Base-by-base conservation (phyloP, 2,888 invertebrate species). In the Drosophila melanocephala region DNA sequence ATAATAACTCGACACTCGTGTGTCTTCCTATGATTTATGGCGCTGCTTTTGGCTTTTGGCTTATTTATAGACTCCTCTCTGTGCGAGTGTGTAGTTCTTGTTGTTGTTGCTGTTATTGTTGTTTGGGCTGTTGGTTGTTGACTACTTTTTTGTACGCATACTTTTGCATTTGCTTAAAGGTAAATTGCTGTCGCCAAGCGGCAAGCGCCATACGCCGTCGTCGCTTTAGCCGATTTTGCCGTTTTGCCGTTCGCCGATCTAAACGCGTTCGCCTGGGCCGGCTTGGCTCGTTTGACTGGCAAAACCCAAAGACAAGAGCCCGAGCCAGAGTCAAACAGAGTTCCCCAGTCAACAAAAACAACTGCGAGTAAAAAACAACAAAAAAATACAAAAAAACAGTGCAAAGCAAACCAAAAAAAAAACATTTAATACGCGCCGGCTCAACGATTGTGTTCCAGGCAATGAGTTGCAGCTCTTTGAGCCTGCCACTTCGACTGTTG, bases 1-100 rank as follows among this genome's bases (percentile, higher is more conserved):
- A 87, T 87, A 87, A 87, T 87, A 87, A 87, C 91, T 87, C 87
- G 90, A 90, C 87, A 91, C 87, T 90, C 87, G 87, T 76, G 87
- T 79, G 90, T 88, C 91, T 91, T 86, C 90, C 75, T 76, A 90
- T 87, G 87, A 87, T 87, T 87, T 87, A 87, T 87, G 90, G 91
- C 81, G 56, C 85, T 81, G 83, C 90, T 83, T 89, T 83, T 79
- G 69, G 69, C 82, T 81, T 77, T 77, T 75, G 70, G 81, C 84
- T 87, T 87, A 87, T 87, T 87, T 91, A 87, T 87, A 88, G 89
- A 90, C 77, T 65, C 60, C 69, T 52, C 69, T 69, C 72, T 83
- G 77, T 86, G 66, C 77, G 79, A 73, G 84, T 84, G 64, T 84
- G 75, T 64, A 19, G 26, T 16, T 19, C 37, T 44, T 30, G 22